Evolutionary conservation across 2,113 vertebrate genomes (phyloP).

Genomic region (Lepisosteus oculatus): DNA sequence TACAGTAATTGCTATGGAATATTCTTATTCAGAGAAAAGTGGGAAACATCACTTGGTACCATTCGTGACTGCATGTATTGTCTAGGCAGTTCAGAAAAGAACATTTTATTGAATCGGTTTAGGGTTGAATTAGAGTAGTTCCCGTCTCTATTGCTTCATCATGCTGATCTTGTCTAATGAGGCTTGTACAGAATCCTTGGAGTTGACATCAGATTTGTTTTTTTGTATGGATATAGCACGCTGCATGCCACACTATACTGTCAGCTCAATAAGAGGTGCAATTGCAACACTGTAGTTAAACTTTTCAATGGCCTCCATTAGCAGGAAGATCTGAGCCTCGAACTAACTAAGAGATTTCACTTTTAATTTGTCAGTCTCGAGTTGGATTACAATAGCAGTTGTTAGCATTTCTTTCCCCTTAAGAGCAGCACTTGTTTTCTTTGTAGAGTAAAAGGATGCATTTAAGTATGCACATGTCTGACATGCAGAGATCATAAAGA

Average conservation of each 20-base stretch:
- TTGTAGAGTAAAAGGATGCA: not conserved
- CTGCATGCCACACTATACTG: not conserved
- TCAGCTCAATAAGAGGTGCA: not conserved
- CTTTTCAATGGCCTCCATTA: not conserved
- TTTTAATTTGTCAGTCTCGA: not conserved
- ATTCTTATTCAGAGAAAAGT: too few species aligned
- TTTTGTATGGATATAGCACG: not conserved
- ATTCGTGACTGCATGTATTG: too few species aligned
- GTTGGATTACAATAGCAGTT: not conserved
- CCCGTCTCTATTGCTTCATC: not conserved
- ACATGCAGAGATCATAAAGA: too few species aligned
- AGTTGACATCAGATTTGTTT: not conserved
- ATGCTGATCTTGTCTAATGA: not conserved
- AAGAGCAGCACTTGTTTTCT: not conserved
- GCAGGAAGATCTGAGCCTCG: not conserved
- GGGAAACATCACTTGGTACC: too few species aligned
- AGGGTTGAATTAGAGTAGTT: not conserved
- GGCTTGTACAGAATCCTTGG: not conserved
- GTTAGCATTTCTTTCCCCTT: not conserved
- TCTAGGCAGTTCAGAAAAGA: not conserved
- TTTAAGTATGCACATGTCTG: too few species aligned
- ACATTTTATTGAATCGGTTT: not conserved
- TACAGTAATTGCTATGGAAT: too few species aligned
- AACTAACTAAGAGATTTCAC: not conserved
- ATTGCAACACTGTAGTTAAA: not conserved